These are phyloP conservation scores for Caligus rogercresseyi DNA, from an alignment of 1,140 invertebrate genomes.

Conservation along the genomic window DNA sequence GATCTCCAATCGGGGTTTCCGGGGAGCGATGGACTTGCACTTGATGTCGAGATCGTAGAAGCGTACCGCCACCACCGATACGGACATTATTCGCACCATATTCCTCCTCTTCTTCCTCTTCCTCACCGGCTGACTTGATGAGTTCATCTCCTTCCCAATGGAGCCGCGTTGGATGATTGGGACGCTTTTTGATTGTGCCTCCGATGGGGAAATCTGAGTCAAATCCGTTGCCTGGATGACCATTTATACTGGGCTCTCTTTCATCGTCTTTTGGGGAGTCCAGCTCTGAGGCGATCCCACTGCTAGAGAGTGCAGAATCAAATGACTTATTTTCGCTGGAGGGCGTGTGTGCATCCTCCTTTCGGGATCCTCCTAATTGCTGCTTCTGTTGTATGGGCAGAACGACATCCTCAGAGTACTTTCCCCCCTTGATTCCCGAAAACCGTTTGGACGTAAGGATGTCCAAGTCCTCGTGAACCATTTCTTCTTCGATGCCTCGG, in stretches of 20 bases:
- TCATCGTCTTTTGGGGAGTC: neutral
- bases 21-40: neutral
- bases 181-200: slow-evolving; percentile 68
- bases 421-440: slow-evolving; percentile 25
- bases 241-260: neutral
- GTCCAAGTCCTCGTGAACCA: slow-evolving; percentile 64
- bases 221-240: slow-evolving; percentile 43
- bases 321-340: slow-evolving; percentile 18
- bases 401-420: neutral
- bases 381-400: neutral
- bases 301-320: slow-evolving; percentile 18
- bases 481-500: slow-evolving; percentile 56
- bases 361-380: neutral
- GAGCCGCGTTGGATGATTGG: slow-evolving; percentile 26
- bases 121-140: neutral
- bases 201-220: slow-evolving; percentile 45
- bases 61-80: slow-evolving; percentile 12
- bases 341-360: slow-evolving; percentile 11
- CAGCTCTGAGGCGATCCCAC: slow-evolving; percentile 11
- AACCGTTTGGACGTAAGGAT: slow-evolving; percentile 48
- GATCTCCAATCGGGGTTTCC: neutral
- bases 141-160: neutral
- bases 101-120: neutral
- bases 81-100: neutral
- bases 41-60: neutral